Evolutionary conservation across 2,113 vertebrate species (phyloP), one percentile per base, ranked within the genome.

Genomic region (Psittacus erithacus): DNA sequence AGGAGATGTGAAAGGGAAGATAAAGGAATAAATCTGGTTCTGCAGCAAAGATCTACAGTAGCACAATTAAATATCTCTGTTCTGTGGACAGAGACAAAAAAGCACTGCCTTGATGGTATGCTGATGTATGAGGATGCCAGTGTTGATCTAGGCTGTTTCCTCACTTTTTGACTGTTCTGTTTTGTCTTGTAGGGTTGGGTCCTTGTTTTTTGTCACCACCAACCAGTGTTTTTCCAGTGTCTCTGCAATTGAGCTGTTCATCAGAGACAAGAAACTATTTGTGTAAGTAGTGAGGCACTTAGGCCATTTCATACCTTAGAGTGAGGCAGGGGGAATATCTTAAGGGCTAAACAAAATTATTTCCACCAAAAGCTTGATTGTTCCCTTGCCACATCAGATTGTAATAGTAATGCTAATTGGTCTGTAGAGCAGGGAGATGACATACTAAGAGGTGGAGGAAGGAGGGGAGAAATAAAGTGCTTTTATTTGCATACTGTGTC

Each of bases 231-330:
- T 98, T 80, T 96, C 96, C 73, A 98, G 96, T 47, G 92, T 98
- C 13, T 98, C 97, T 62, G 94, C 97, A 35, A 90, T 98, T 29
- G 97, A 98, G 44, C 92, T 98, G 28, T 98, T 98, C 68, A 95
- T 98, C 88, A 94, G 57, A 70, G 97, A 98, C 76, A 97, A 97
- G 95, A 98, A 98, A 80, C 47, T 98, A 11, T 98, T 98, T 91
- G 88, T 97, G 97, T 98, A 93, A 97, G 97, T 96, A 87, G 16
- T 35, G 38, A 33, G 69, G 63, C n/a, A 39, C n/a, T 92, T 83
- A 63, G 27, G 38, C 22, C 67, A 22, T 63, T 39, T 78, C 27
- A 73, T 64, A 62, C 25, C 14, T 27, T 76, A 47, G 27, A 76
- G 38, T 47, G 77, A 73, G 59, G 47, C 2, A 8, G 38, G 10